Base-by-base conservation (phyloP, 1,140 invertebrate genomes). In the Dendrolimus punctatus region DNA sequence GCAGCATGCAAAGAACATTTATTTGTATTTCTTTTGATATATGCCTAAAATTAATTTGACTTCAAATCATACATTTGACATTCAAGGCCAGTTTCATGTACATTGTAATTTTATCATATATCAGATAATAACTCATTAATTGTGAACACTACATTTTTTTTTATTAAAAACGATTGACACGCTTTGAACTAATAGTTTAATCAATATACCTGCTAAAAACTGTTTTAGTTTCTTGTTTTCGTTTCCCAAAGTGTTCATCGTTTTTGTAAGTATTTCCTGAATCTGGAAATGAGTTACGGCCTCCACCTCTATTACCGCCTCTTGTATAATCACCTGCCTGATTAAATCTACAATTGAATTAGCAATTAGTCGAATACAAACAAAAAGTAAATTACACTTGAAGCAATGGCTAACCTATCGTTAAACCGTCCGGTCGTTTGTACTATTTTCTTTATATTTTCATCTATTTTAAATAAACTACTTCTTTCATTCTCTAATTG, bases 401-500 rank as follows among this genome's bases (percentile, higher is more conserved):
- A 53, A 36, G 58, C 58, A 65, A 71, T 50, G 53, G 50, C 76
- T 86, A 84, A 86, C 83, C 83, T 86, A 82, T 87, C 80, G 53
- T 77, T 81, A 53, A 81, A 87, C 60, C 85, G 67, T 71, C 82
- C 83, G 39, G 76, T 71, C 8, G 80, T 80, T 82, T 85, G 83
- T 6, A 84, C 80, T 41, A 87, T 85, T 71, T 80, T 84, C 68
- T 87, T 86, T n/a, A 86, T 87, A 51, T 85, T 81, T 74, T 85
- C 85, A 47, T 87, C 83, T 71, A 87, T 82, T 82, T 87, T 86
- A 68, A 65, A 86, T 45, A 87, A 76, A 69, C 74, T 85, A 59
- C 68, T 80, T 50, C 74, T 84, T 50, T 86, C 85, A 71, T 63
- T 85, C 66, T 87, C 85, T 69, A 87, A 57, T 70, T 87, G 80